Conservation (phyloP, 2,888 invertebrate species). For the Baronia brevicornis region DNA sequence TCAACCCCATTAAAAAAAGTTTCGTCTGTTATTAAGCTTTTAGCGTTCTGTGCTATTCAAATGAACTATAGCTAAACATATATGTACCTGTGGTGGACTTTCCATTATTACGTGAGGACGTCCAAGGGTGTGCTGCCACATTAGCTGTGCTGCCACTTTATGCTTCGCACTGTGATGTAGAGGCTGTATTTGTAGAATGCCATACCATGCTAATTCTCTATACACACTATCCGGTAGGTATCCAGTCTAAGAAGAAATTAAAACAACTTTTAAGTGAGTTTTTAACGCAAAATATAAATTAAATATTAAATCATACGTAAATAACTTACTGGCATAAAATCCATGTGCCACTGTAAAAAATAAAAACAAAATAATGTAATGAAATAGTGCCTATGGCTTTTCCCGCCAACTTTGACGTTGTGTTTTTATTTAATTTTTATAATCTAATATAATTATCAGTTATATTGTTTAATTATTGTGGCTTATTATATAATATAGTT, state of each 20-base stretch:
- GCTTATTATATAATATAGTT: no score
- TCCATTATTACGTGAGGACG: conserved; percentile 66
- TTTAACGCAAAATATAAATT: conserved; percentile 11
- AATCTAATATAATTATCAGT: no score
- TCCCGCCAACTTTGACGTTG: no score
- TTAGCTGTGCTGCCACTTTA: conserved; percentile 59
- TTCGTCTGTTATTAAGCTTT: no score
- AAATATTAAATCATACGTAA: conserved; percentile 5
- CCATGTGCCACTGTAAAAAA: conserved; percentile 63
- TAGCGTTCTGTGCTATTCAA: no score
- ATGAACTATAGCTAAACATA: no score
- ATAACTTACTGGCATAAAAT: conserved; percentile 60
- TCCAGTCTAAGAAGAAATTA: conserved; percentile 42
- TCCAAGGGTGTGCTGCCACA: conserved; percentile 69
- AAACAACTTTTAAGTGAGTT: background rate
- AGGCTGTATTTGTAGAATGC: conserved; percentile 64
- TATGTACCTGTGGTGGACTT: conserved; percentile 55
- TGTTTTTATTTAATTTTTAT: no score
- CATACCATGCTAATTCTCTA: conserved; percentile 67
- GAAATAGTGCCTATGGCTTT: no score
- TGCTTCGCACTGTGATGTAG: conserved; percentile 61
- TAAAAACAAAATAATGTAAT: conserved; percentile 7
- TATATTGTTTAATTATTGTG: no score
- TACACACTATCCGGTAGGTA: conserved; percentile 66
- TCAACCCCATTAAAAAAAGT: background rate